Evolutionary conservation across 2,888 invertebrate genomes (phyloP), one percentile per base, ranked within the genome.

Genomic region (Thymelicus acteon): DNA sequence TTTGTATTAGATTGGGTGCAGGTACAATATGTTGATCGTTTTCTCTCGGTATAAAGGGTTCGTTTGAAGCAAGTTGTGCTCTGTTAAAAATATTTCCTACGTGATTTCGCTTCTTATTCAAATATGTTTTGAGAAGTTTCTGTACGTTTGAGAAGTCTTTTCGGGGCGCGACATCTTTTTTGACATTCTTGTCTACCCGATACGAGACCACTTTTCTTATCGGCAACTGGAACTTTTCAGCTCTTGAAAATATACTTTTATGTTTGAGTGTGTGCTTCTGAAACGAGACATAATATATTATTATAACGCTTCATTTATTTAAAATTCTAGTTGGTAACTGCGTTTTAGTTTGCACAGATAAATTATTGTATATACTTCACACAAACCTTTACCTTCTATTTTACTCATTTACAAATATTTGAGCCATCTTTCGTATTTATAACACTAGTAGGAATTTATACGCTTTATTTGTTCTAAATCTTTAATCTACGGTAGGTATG

Each of bases 91-190:
- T 24, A 44, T 71, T 54, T 60, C 19, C 64, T 47, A 37, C 54
- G 31, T 15, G 49, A 65, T 65, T 65, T 70, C 74, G 80, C 73
- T 75, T 80, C 44, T 72, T 70, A 19, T 72, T 78, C 54, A 88
- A 72, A 74, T 89, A 89, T 24, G 77, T 80, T 15, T 79, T 75
- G 0, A 85, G 84, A 10, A 88, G 79, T 65, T 82, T 80, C 77
- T 85, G 79, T 0, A 80, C 75, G 6, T 79, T 78, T 2, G 83
- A 78, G 69, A 88, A 89, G 48, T 90, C 85, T 81, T 80, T 89
- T 75, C 88, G 79, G 7, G 88, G 83, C 12, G 71, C 57, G 0
- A 90, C 86, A 57, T 86, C 84, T 58, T 79, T 78, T 74, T 77
- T 82, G 2, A 80, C 73, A 5, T 66, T 19, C 31, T 54, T 72